phyloP scores from a whole-genome alignment of 2,797 vertebrate species.

The Numenius phaeopus region DNA sequence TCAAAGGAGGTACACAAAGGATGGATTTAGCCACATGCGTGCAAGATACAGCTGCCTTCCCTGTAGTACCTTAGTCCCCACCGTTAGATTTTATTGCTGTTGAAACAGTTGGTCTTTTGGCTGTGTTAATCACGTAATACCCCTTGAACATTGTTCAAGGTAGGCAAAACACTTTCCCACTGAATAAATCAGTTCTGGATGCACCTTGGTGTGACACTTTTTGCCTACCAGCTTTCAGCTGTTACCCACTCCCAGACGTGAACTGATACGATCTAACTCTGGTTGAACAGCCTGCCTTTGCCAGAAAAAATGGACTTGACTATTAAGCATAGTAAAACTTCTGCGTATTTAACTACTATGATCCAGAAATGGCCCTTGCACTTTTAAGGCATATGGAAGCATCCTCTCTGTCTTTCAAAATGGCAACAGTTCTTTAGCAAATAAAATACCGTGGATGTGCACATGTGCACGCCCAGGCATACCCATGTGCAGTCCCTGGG shows the following conservation, averaged over 20 bases:
- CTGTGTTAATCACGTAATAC: slow-evolving; percentile 12
- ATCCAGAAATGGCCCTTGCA: slow-evolving; percentile 72
- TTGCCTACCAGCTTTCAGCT: slow-evolving; percentile 52
- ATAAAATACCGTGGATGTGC: rapidly evolving
- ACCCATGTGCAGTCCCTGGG: rapidly evolving
- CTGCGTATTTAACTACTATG: slow-evolving; percentile 63
- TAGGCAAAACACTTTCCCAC: slow-evolving; percentile 47
- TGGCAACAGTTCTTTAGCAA: slow-evolving; percentile 18
- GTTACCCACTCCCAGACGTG: slow-evolving; percentile 6
- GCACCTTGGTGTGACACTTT: slow-evolving; percentile 52
- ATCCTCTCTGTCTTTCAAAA: slow-evolving; percentile 72
- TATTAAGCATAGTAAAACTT: slow-evolving; percentile 42
- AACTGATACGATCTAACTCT: slow-evolving; percentile 41
- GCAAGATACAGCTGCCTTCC: slow-evolving; percentile 13
- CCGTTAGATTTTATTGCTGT: slow-evolving; percentile 17
- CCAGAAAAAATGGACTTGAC: slow-evolving; percentile 68
- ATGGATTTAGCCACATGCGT: slow-evolving; percentile 15
- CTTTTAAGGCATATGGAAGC: slow-evolving; percentile 73
- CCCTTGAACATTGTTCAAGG: background rate
- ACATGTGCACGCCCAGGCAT: rapidly evolving
- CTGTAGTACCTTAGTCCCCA: background rate
- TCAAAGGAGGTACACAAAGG: slow-evolving; percentile 21
- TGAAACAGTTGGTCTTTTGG: background rate
- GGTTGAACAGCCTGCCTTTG: slow-evolving; percentile 52
- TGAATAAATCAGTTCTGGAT: slow-evolving; percentile 54